A percentile compares a stretch with the other conserved stretches of the same genome.
phyloP scores from a whole-genome alignment of 2,888 invertebrate genomes.

The Glyphotaelius pellucidus region DNA sequence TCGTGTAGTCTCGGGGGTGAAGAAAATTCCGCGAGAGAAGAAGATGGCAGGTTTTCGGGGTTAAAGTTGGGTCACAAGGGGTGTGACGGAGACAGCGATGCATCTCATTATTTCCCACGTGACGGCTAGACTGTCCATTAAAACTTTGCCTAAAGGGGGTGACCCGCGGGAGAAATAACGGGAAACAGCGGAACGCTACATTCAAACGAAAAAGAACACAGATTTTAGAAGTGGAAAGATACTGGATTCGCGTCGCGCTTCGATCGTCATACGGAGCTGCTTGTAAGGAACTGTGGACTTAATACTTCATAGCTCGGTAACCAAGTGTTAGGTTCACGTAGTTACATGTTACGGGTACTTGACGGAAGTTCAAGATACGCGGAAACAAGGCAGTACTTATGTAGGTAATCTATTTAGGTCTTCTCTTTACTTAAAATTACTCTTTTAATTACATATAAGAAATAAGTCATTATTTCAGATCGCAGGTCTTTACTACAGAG shows the following conservation, averaged over 20 bases:
- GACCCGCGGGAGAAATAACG: slow-evolving; percentile 20
- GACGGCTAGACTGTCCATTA: slow-evolving; percentile 65
- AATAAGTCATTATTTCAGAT: no score
- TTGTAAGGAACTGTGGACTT: background rate
- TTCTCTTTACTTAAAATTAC: no score
- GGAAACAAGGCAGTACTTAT: background rate
- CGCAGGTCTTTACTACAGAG: no score
- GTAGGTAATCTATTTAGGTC: no score
- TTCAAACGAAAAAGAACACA: slow-evolving; percentile 9
- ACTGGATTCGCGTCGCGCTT: background rate
- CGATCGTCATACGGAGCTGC: background rate
- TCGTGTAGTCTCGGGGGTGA: background rate
- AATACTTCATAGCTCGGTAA: background rate
- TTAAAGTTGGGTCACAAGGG: background rate
- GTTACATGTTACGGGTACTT: background rate
- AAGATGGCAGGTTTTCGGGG: slow-evolving; percentile 8
- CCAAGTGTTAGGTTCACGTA: background rate
- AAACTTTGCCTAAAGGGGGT: slow-evolving; percentile 55
- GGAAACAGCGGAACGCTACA: background rate
- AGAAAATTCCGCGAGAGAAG: background rate
- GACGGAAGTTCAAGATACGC: background rate
- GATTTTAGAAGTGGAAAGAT: slow-evolving; percentile 16
- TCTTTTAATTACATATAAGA: no score
- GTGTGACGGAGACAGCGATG: slow-evolving; percentile 28
- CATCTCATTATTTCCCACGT: slow-evolving; percentile 64